A percentile compares a stretch with the other conserved stretches of the same genome.
Evolutionary conservation across 2,888 invertebrate genomes (phyloP).

Genomic region (Molorchus minor): DNA sequence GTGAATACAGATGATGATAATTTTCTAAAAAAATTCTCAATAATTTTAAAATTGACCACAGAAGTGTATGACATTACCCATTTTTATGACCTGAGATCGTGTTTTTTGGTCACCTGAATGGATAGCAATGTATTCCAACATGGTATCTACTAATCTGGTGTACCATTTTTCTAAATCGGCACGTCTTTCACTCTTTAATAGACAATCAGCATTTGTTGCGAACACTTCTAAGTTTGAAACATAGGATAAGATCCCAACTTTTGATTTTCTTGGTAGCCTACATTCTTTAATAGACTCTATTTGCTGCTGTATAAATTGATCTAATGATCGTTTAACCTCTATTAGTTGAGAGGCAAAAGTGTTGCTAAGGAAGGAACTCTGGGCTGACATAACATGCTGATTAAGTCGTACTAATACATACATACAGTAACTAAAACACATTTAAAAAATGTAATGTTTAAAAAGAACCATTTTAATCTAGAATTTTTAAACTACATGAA

Average conservation of each 20-base stretch:
- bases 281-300: constrained; percentile 83
- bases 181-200: constrained; percentile 88
- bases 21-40: constrained; percentile 74
- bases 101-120: constrained; percentile 88
- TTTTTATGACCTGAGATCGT: constrained; percentile 89
- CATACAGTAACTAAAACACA: constrained; percentile 88
- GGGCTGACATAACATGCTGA: constrained; percentile 90
- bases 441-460: too few relatives aligned
- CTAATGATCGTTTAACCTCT: constrained; percentile 89
- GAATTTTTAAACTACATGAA: too few relatives aligned
- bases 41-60: constrained; percentile 8
- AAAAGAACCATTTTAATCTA: constrained; percentile 3
- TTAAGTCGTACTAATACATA: constrained; percentile 91
- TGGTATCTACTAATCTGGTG: constrained; percentile 78
- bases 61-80: constrained; percentile 71
- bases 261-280: constrained; percentile 73
- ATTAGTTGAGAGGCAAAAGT: constrained; percentile 87
- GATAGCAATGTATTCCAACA: constrained; percentile 82
- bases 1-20: constrained; percentile 90
- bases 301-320: constrained; percentile 88
- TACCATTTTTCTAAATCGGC: constrained; percentile 95
- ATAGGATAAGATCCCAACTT: constrained; percentile 90
- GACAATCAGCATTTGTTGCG: constrained; percentile 84
- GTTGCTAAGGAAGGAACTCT: constrained; percentile 88
- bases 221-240: constrained; percentile 91